Base-by-base conservation (phyloP, 2,113 vertebrate genomes). In the Tonatia bakeri region DNA sequence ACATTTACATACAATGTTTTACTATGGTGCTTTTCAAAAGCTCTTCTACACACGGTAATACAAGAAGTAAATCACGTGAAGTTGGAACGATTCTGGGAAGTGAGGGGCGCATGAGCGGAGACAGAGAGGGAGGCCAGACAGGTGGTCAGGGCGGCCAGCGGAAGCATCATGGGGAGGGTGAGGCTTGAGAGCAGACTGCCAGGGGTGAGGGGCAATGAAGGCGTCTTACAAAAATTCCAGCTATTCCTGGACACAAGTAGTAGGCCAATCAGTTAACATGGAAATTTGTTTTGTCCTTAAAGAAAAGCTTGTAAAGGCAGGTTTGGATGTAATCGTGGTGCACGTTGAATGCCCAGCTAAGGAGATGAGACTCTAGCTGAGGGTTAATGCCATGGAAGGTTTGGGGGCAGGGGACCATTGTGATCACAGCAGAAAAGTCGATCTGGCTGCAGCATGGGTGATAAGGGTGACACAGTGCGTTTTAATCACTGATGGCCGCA, bases 401-500 rank as follows among this genome's bases (percentile, higher is more conserved):
- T 82, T 36, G 6, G 33, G 33, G 14, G 3, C 16, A 82, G 85
- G 28, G 38, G 11, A 90, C 24, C 56, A 4, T 38, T 86, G 40
- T 33, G 28, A 79, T 89, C 56, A 67, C 92, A 88, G 67, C 26
- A 65, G 59, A 84, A 96, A 92, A 84, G 19, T 93, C n/a, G 0
- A 10, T 69, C 65, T 69, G 65, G 15, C 11, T 17, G 1, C 15
- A 83, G 28, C 11, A 50, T 20, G 52, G 1, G 9, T 50, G 45
- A 67, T 47, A 7, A 65, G 50, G 24, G 22, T 45, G 38, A 64
- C 14, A 17, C 33, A 36, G 45, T 73, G 87, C 59, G 61, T 76
- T 90, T 50, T 90, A 87, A 40, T 52, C 67, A 36, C 47, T 89
- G 15, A 72, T 28, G 28, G 33, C 69, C 43, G 47, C 67, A 82